Evolutionary conservation across 2,113 vertebrate species (phyloP), one percentile per base, ranked within the genome.

Genomic region (Oostethus manadensis): DNA sequence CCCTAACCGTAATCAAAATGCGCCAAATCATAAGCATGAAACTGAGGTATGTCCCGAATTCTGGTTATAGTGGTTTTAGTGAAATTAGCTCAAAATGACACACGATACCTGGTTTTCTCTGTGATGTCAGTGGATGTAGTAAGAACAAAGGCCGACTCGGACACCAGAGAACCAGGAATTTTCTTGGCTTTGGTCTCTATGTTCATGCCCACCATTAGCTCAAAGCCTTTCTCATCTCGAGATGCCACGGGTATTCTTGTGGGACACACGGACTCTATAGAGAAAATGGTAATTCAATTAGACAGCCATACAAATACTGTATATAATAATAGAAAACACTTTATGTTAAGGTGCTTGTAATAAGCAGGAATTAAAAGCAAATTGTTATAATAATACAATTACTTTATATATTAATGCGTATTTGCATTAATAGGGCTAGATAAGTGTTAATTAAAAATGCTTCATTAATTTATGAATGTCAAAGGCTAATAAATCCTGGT

Each of bases 161-260:
- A 87, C 9, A 48, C 58, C 58, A 92, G 75, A 13, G 91, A 92
- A 51, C 91, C 91, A 0, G 56, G 45, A 56, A 83, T 84, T 83
- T 82, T 80, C 73, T 81, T 76, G 15, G 84, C 84, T 71, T 91
- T 92, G 38, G 10, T 69, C 43, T 82, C 70, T 65, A 92, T 86
- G 21, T 89, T 91, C 84, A 91, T 83, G 29, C 91, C 90, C 60
- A 88, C 3, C 62, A 91, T 77, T 74, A 92, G 78, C 78, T 92
- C 91, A 55, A 92, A 92, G 51, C 91, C 91, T 59, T 91, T 92
- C 72, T 92, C 91, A 64, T 91, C 91, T 18, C 90, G 84, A 10
- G 89, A 90, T 1, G 89, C 88, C 62, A 92, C 91, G 1, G 88
- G 90, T 47, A 92, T 92, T 44, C 87, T 82, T 6, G 91, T 92